Conservation (phyloP, 2,888 invertebrate species). For the Hypena proboscidalis region DNA sequence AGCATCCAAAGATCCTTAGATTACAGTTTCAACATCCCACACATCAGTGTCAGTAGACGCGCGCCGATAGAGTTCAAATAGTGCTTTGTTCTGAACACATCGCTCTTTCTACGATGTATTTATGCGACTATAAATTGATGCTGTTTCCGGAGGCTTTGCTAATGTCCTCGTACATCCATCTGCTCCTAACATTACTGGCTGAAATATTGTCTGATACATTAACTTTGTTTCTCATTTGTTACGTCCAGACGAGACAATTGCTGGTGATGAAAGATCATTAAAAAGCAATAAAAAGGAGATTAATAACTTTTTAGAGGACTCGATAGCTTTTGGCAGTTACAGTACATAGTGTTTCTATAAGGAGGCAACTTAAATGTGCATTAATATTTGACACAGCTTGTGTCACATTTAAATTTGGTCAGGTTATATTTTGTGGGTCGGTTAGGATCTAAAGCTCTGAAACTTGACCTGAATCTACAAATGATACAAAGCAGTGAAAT, state of each 20-base stretch:
- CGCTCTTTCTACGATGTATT: constrained; percentile 36
- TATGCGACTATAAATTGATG: constrained; percentile 43
- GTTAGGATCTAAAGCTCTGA: too few relatives aligned
- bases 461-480: too few relatives aligned
- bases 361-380: too few relatives aligned
- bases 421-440: too few relatives aligned
- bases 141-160: constrained; percentile 37
- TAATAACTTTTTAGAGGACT: too few relatives aligned
- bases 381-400: too few relatives aligned
- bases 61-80: constrained; percentile 32
- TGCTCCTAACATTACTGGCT: constrained; percentile 23
- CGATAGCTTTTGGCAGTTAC: too few relatives aligned
- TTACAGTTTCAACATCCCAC: constrained; percentile 12
- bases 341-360: too few relatives aligned
- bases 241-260: neutral
- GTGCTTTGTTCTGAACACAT: constrained; percentile 36
- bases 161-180: constrained; percentile 41
- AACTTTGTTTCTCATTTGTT: neutral
- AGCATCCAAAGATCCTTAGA: constrained; percentile 2
- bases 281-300: too few relatives aligned
- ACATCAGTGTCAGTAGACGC: constrained; percentile 13
- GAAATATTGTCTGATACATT: constrained; percentile 34
- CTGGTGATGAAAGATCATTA: too few relatives aligned
- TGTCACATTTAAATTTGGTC: too few relatives aligned
- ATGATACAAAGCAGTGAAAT: too few relatives aligned